Percentiles rank a stretch among this genome's conserved stretches.
These are phyloP conservation scores for Brachypterus glaber DNA, from an alignment of 2,888 invertebrate species.

Conservation along the genomic window DNA sequence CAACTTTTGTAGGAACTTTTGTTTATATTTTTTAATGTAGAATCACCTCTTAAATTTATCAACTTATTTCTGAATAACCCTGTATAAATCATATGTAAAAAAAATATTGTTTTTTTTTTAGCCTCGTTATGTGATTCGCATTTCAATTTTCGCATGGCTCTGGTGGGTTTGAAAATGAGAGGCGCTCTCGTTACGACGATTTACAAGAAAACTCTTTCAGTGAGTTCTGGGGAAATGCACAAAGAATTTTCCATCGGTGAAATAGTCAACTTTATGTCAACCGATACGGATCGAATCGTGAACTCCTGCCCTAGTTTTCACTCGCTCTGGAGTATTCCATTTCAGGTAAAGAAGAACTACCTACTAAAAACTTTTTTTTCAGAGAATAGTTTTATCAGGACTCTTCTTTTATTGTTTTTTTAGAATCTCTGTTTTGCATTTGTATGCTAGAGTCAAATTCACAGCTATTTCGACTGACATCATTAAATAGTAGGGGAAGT, in stretches of 20 bases:
- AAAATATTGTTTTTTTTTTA: constrained; percentile 34
- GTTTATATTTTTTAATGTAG: too few species aligned
- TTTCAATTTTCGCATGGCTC: constrained; percentile 79
- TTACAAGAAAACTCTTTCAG: constrained; percentile 59
- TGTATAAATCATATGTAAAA: too few species aligned
- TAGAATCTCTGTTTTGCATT: neutral
- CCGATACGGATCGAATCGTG: constrained; percentile 89
- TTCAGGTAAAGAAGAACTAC: constrained; percentile 70
- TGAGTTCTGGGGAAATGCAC: constrained; percentile 34
- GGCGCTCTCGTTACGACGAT: constrained; percentile 74
- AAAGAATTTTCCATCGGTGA: constrained; percentile 62
- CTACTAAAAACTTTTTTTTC: too few species aligned
- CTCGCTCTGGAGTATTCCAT: constrained; percentile 91
- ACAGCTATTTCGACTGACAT: too few species aligned
- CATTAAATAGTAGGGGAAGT: too few species aligned
- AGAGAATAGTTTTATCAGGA: too few species aligned
- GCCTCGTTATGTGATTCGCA: constrained; percentile 76
- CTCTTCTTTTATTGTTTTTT: neutral
- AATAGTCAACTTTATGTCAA: constrained; percentile 93
- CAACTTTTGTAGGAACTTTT: too few species aligned
- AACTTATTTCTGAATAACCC: too few species aligned
- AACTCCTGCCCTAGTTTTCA: constrained; percentile 96
- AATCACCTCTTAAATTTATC: too few species aligned
- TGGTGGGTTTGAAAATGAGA: constrained; percentile 79
- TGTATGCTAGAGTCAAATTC: too few species aligned